Percentiles rank a stretch among this genome's conserved stretches.
Evolutionary conservation across 2,113 vertebrate species (phyloP).

Genomic region (Halichoerus grypus): DNA sequence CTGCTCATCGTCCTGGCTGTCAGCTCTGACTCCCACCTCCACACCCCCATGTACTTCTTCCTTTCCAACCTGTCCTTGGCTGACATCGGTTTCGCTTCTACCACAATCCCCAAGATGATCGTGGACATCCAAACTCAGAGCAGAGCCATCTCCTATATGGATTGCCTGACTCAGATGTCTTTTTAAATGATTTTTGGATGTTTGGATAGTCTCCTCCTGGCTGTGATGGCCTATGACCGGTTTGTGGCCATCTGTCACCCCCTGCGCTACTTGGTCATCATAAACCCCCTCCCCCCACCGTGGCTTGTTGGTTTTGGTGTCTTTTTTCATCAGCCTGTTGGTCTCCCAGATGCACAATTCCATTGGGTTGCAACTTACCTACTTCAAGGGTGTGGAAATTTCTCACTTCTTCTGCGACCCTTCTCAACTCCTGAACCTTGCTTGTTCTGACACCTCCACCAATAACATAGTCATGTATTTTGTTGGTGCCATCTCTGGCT

Average conservation of each 20-base stretch:
- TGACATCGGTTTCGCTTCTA: background rate
- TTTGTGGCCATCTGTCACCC: slow-evolving; percentile 29
- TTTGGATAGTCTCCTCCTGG: background rate
- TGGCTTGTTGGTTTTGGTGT: background rate
- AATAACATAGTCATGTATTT: background rate
- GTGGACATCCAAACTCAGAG: background rate
- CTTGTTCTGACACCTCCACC: background rate
- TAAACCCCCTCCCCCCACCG: background rate
- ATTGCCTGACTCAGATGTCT: background rate
- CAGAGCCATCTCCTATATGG: background rate
- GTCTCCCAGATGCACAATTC: background rate
- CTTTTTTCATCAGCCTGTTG: background rate
- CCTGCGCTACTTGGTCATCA: background rate
- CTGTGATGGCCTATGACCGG: background rate
- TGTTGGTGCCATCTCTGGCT: background rate
- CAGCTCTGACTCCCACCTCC: background rate
- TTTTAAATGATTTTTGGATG: background rate
- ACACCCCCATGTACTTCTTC: background rate
- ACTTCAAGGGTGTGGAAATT: background rate
- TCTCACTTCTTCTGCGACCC: background rate
- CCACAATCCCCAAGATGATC: background rate
- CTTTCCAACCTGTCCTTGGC: background rate
- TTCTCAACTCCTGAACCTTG: background rate
- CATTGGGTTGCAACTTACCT: background rate
- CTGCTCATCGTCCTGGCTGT: background rate